A percentile compares a stretch with the other conserved stretches of the same genome.
phyloP scores from a whole-genome alignment of 2,888 invertebrate genomes.

The Drosophila antonietae region DNA sequence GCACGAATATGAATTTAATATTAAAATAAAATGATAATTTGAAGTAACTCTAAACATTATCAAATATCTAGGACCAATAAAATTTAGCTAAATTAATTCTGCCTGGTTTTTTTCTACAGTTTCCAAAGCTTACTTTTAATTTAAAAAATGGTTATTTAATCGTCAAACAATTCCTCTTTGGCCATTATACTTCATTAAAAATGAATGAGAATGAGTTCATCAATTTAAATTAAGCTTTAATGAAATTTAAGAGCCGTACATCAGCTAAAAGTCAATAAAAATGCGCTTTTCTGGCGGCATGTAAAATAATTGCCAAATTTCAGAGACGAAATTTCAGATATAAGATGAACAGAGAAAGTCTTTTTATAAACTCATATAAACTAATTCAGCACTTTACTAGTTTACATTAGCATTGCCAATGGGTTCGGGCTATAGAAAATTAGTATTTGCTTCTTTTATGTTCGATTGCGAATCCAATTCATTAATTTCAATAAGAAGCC shows the following conservation, averaged over 20 bases:
- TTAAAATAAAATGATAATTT: neutral
- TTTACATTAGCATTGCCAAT: neutral
- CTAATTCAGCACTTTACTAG: neutral
- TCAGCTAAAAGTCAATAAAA: neutral
- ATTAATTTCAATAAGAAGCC: neutral
- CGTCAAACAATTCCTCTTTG: neutral
- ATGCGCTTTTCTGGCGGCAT: neutral
- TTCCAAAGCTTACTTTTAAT: neutral
- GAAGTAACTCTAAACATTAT: too few relatives aligned
- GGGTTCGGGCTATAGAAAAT: neutral
- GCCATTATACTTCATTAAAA: conserved; percentile 1
- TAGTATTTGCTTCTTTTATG: neutral
- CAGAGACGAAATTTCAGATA: neutral
- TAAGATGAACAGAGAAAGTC: neutral
- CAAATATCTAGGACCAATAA: too few relatives aligned
- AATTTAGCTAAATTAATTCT: too few relatives aligned
- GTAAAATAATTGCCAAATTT: neutral
- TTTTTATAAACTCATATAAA: neutral
- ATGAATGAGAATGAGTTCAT: neutral
- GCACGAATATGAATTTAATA: neutral
- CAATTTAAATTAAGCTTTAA: conserved; percentile 1
- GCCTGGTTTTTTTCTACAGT: too few relatives aligned
- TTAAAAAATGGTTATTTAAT: neutral
- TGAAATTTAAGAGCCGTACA: neutral
- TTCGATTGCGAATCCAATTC: neutral